These are phyloP conservation scores for Habrosyne pyritoides DNA, from an alignment of 2,888 invertebrate genomes.

Conservation along the genomic window DNA sequence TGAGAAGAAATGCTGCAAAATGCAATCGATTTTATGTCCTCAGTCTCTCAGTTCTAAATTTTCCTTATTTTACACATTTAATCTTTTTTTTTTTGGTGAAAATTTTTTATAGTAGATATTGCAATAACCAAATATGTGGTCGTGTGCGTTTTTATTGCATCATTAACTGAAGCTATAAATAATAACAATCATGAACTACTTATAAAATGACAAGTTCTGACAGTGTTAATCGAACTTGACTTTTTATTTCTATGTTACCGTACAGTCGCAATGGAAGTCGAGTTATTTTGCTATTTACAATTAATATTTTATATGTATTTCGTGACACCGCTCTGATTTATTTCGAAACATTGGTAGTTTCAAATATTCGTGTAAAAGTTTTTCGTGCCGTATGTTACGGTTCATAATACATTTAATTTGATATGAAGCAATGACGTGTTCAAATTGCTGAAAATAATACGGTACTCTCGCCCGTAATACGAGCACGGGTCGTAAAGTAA, in stretches of 20 bases:
- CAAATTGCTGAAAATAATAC: background rate
- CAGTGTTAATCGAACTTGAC: background rate
- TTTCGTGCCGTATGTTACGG: background rate
- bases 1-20: background rate
- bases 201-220: background rate
- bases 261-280: background rate
- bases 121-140: background rate
- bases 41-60: too few species aligned
- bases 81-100: too few species aligned
- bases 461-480: background rate
- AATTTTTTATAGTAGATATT: too few species aligned
- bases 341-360: background rate
- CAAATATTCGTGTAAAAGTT: constrained; percentile 2
- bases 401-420: background rate
- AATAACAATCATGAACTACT: background rate
- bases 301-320: background rate
- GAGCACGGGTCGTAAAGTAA: background rate
- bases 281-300: background rate
- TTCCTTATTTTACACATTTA: too few species aligned
- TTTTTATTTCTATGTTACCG: background rate
- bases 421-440: background rate
- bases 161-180: background rate
- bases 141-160: background rate
- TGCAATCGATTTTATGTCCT: background rate
- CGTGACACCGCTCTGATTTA: background rate